These are phyloP conservation scores for Ctenoplectra terminalis DNA, from an alignment of 1,140 invertebrate species.

Conservation along the genomic window DNA sequence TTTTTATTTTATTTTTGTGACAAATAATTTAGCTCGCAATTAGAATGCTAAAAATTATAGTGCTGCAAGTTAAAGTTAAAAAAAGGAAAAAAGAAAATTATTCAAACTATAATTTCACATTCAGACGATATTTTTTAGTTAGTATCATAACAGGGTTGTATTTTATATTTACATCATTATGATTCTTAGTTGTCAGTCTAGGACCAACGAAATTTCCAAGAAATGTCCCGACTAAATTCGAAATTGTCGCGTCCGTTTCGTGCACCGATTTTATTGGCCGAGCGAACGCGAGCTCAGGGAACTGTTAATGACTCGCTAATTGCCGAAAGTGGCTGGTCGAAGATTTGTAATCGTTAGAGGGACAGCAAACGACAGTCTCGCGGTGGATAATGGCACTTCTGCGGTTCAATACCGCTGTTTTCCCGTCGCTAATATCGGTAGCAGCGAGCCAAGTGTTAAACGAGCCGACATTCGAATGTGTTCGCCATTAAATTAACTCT, in stretches of 20 bases:
- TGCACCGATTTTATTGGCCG: slow-evolving; percentile 2
- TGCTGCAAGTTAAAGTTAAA: too few relatives aligned
- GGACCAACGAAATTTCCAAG: not conserved
- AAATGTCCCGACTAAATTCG: not conserved
- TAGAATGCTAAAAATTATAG: too few relatives aligned
- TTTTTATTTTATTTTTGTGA: too few relatives aligned
- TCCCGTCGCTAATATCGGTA: slow-evolving; percentile 28
- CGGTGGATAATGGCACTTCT: slow-evolving; percentile 52
- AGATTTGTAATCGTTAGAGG: slow-evolving; percentile 55
- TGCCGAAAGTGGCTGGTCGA: slow-evolving; percentile 38
- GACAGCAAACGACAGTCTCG: slow-evolving; percentile 48
- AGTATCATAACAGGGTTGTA: too few relatives aligned
- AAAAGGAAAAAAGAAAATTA: too few relatives aligned
- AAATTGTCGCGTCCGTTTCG: not conserved
- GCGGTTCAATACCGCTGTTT: slow-evolving; percentile 32
- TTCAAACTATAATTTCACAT: too few relatives aligned
- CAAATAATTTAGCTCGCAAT: too few relatives aligned
- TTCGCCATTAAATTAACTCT: not conserved
- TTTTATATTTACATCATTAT: too few relatives aligned
- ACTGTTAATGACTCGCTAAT: slow-evolving; percentile 52
- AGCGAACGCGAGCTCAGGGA: not conserved
- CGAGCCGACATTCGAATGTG: not conserved
- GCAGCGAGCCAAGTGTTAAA: slow-evolving; percentile 10
- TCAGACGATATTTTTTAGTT: too few relatives aligned
- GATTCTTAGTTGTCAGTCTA: too few relatives aligned